Evolutionary conservation across 2,888 invertebrate genomes (phyloP).

Genomic region (Apamea sordens): DNA sequence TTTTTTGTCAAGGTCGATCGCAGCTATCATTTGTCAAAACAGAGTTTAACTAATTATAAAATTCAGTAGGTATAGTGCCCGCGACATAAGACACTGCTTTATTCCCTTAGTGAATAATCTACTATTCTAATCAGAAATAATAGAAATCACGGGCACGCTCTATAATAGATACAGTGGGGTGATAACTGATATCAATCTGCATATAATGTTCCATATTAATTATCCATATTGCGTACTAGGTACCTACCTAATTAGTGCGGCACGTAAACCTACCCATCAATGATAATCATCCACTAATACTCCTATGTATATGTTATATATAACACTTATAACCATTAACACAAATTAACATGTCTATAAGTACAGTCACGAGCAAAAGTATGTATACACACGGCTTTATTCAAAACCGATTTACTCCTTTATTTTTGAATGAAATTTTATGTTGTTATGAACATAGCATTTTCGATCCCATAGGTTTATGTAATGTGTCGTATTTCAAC

Average conservation of each 20-base stretch:
- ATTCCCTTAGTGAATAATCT: background rate
- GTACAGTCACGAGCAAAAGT: too few relatives aligned
- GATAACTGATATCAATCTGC: conserved; percentile 24
- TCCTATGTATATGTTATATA: background rate
- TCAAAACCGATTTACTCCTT: too few relatives aligned
- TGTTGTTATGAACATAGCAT: too few relatives aligned
- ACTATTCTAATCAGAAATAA: background rate
- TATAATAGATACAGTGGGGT: background rate
- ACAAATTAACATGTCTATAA: background rate
- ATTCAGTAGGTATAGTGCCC: too few relatives aligned
- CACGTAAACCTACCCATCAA: background rate
- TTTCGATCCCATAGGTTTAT: too few relatives aligned
- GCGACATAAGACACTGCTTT: background rate
- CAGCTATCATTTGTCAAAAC: too few relatives aligned
- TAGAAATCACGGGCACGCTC: background rate
- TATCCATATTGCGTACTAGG: conserved; percentile 13
- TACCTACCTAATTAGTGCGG: conserved; percentile 13
- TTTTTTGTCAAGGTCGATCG: background rate
- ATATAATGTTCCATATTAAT: conserved; percentile 34
- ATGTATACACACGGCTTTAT: too few relatives aligned
- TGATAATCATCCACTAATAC: background rate
- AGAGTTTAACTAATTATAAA: too few relatives aligned
- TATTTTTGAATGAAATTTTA: too few relatives aligned
- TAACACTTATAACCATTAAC: background rate
- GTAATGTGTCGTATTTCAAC: too few relatives aligned